Conservation (phyloP, 23 tunicate species). For the Diplosoma virens region DNA sequence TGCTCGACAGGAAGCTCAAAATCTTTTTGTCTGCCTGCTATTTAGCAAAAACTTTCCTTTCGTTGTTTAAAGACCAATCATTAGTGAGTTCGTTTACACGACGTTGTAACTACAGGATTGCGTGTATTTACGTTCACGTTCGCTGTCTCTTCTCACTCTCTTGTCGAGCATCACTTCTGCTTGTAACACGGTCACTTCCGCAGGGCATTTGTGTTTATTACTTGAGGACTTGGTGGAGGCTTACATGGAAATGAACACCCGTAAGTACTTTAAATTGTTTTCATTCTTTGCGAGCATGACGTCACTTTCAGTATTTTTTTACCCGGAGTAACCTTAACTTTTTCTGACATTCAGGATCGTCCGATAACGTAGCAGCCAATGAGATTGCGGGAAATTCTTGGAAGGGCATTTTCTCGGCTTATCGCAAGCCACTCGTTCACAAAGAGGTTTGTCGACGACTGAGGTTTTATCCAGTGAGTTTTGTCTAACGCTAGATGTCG, state of each 20-base stretch:
- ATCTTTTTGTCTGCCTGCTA: too few species aligned
- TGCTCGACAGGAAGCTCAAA: too few species aligned
- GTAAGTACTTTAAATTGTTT: neutral
- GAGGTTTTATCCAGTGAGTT: neutral
- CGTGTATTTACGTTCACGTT: conserved; percentile 33
- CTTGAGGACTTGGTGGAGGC: conserved; percentile 28
- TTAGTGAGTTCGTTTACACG: too few species aligned
- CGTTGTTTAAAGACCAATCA: too few species aligned
- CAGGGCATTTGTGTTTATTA: conserved; percentile 5
- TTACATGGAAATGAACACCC: conserved; percentile 1
- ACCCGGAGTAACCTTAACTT: neutral
- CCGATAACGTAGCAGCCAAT: neutral
- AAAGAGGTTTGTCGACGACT: conserved; percentile 15
- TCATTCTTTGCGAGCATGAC: neutral
- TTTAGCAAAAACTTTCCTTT: too few species aligned
- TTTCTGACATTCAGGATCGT: neutral
- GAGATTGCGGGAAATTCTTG: neutral
- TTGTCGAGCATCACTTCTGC: conserved; percentile 26
- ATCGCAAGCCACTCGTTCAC: conserved; percentile 1
- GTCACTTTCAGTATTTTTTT: neutral
- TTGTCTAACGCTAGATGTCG: neutral
- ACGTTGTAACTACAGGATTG: conserved; percentile 58
- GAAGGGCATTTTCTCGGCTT: conserved; percentile 20
- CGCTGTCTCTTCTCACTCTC: conserved; percentile 21
- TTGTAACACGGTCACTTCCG: conserved; percentile 26